phyloP scores from a whole-genome alignment of 2,888 invertebrate genomes.

The Hypercompe scribonia region DNA sequence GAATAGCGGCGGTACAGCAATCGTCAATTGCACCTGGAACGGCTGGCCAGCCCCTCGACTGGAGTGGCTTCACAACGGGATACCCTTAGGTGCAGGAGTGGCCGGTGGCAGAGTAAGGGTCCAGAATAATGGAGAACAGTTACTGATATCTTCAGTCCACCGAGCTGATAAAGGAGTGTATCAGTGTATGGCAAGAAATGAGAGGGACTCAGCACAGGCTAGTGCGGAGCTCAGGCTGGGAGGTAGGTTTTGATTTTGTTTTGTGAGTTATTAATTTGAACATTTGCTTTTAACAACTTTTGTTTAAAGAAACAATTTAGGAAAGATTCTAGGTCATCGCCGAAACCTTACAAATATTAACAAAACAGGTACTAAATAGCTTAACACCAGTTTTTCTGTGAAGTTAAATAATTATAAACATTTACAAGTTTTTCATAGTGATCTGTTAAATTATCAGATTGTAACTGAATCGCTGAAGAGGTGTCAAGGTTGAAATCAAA shows the following conservation, averaged over 20 bases:
- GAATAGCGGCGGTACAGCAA: conserved; percentile 93
- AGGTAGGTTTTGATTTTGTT: conserved; percentile 82
- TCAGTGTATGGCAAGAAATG: conserved; percentile 94
- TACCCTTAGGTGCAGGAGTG: conserved; percentile 84
- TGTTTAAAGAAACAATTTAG: too few species aligned
- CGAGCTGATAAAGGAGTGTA: conserved; percentile 95
- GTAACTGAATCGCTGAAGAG: too few species aligned
- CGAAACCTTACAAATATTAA: too few species aligned
- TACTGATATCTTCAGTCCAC: conserved; percentile 86
- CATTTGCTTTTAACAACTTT: too few species aligned
- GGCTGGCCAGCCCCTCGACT: conserved; percentile 91
- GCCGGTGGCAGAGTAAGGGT: conserved; percentile 75
- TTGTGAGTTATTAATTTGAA: too few species aligned
- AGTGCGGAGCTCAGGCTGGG: conserved; percentile 92
- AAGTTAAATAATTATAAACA: too few species aligned
- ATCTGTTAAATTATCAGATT: too few species aligned
- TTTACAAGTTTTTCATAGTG: too few species aligned
- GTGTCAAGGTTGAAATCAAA: too few species aligned
- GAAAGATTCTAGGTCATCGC: too few species aligned
- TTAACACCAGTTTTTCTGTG: too few species aligned
- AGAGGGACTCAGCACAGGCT: conserved; percentile 92
- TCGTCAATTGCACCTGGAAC: conserved; percentile 94
- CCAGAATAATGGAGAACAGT: conserved; percentile 70
- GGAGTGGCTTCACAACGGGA: conserved; percentile 92
- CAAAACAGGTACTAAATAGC: too few species aligned